Evolutionary conservation across 2,113 vertebrate species (phyloP).

Genomic region (Barbus barbus): DNA sequence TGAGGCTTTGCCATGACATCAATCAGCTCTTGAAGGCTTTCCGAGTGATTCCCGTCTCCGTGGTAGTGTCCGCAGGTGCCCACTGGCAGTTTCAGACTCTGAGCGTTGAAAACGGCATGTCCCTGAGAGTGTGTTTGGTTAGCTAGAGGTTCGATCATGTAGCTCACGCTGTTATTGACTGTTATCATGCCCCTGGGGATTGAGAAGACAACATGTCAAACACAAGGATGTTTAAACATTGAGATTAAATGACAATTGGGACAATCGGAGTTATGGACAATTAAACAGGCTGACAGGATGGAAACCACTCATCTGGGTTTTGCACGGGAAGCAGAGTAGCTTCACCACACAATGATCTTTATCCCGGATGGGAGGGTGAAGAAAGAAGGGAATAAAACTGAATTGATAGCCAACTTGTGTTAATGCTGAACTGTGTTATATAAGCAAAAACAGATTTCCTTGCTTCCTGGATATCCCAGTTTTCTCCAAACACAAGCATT

Average conservation of each 20-base stretch:
- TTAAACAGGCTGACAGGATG: background rate
- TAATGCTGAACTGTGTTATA: conserved; percentile 29
- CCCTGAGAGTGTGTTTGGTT: conserved; percentile 60
- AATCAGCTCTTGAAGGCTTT: conserved; percentile 68
- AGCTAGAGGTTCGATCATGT: conserved; percentile 85
- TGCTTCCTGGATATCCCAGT: conserved; percentile 19
- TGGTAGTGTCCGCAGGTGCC: conserved; percentile 79
- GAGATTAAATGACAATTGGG: background rate
- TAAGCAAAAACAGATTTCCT: conserved; percentile 40
- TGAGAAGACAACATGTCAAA: conserved; percentile 44
- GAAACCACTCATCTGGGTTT: conserved; percentile 28
- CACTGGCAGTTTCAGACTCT: conserved; percentile 73
- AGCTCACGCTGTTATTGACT: conserved; percentile 84
- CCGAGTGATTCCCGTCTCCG: conserved; percentile 30
- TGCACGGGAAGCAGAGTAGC: conserved; percentile 5
- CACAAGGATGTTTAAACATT: background rate
- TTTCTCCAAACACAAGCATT: conserved; percentile 29
- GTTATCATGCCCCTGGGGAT: conserved; percentile 87
- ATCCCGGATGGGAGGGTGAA: conserved; percentile 10
- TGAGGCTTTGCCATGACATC: conserved; percentile 70
- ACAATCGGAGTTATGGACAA: background rate
- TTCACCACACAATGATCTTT: background rate
- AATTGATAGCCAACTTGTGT: conserved; percentile 19
- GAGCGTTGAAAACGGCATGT: conserved; percentile 85
- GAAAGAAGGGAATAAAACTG: background rate